Conservation (phyloP, 1,140 invertebrate genomes). For the Ruditapes philippinarum region DNA sequence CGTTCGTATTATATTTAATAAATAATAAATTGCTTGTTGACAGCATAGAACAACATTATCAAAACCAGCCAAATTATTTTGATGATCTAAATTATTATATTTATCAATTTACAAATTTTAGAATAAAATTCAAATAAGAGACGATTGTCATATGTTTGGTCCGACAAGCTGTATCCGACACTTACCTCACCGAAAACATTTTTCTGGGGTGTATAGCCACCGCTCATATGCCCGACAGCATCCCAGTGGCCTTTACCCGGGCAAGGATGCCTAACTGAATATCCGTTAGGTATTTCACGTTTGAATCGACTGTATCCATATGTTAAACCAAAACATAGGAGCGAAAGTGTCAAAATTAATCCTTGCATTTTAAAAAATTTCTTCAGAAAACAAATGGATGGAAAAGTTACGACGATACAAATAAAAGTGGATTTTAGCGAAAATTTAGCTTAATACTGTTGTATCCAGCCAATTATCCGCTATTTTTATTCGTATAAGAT, state of each 20-base stretch:
- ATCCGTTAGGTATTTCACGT: slow-evolving; percentile 45
- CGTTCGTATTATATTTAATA: no score
- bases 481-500: neutral
- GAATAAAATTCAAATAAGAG: no score
- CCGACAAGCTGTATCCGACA: no score
- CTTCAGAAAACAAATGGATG: neutral
- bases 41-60: no score
- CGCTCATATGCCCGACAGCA: slow-evolving; percentile 48
- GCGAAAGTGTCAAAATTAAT: neutral
- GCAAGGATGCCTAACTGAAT: slow-evolving; percentile 31
- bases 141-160: no score
- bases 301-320: slow-evolving; percentile 26
- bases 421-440: no score
- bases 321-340: slow-evolving; percentile 10
- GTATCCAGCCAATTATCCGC: neutral
- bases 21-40: no score
- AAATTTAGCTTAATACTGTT: neutral
- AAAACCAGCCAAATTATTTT: no score
- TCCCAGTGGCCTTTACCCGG: slow-evolving; percentile 21
- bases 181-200: slow-evolving; percentile 50
- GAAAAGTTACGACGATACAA: neutral
- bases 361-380: neutral
- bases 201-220: slow-evolving; percentile 7
- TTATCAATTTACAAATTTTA: no score
- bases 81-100: no score